Conservation (phyloP, 2,888 invertebrate species). For the Micropterix aruncella region DNA sequence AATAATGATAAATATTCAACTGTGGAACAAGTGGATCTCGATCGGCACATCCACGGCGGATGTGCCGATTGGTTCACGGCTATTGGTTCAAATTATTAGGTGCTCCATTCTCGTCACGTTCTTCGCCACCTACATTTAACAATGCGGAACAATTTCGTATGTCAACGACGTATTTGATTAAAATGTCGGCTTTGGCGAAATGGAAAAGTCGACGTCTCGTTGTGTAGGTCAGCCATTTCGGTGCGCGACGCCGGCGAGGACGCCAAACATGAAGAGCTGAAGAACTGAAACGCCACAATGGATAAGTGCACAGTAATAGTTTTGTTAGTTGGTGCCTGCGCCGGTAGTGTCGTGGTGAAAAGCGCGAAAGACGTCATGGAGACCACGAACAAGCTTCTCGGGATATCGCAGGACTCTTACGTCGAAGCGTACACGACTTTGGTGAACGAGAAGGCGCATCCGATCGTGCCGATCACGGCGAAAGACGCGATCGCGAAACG, state of each 20-base stretch:
- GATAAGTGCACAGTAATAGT: constrained; percentile 20
- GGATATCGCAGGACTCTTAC: constrained; percentile 36
- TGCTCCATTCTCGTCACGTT: neutral
- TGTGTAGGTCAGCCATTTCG: constrained; percentile 12
- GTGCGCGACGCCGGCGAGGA: constrained; percentile 14
- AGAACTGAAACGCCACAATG: constrained; percentile 17
- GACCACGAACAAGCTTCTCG: constrained; percentile 19
- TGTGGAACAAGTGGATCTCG: too few relatives aligned
- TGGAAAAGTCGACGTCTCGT: neutral
- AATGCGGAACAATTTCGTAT: constrained; percentile 25
- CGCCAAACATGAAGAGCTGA: constrained; percentile 14
- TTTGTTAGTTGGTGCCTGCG: constrained; percentile 23
- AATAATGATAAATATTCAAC: too few relatives aligned
- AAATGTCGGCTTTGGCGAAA: neutral
- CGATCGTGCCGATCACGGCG: constrained; percentile 30
- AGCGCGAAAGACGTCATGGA: constrained; percentile 2
- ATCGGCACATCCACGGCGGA: too few relatives aligned
- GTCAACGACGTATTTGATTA: neutral
- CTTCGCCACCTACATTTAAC: constrained; percentile 21
- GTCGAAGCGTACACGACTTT: constrained; percentile 50
- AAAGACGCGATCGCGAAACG: constrained; percentile 21
- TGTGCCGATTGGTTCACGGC: too few relatives aligned
- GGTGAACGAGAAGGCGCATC: constrained; percentile 30
- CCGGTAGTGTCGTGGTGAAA: constrained; percentile 16
- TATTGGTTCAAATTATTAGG: neutral